Evolutionary conservation across 2,797 vertebrate species (phyloP).

Genomic region (Liasis olivaceus): DNA sequence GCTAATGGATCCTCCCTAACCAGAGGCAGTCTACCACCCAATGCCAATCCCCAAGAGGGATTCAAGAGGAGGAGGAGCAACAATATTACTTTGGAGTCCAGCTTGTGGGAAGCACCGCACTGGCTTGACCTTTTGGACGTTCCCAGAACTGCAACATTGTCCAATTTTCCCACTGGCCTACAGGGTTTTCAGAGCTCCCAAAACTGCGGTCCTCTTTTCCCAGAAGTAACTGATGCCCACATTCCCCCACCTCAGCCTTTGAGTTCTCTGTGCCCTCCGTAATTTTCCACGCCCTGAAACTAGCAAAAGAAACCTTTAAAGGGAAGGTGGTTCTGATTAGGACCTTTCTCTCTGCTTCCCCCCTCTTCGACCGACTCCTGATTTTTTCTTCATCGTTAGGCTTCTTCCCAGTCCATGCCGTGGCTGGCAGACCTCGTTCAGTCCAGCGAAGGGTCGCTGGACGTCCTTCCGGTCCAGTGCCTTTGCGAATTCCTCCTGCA

Average conservation of each 20-base stretch:
- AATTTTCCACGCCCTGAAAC: background rate
- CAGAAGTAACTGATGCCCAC: background rate
- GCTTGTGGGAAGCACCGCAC: no score
- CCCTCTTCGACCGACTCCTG: no score
- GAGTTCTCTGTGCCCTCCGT: background rate
- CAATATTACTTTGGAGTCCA: no score
- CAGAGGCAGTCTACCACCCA: background rate
- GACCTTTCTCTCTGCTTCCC: no score
- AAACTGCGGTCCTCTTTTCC: background rate
- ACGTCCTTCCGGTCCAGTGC: conserved; percentile 96
- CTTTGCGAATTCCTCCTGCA: conserved; percentile 97
- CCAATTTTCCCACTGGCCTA: no score
- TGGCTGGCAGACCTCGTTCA: conserved; percentile 98
- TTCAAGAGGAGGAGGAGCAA: background rate
- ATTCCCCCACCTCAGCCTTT: background rate
- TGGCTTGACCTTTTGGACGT: no score
- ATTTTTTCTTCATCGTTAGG: conserved; percentile 69
- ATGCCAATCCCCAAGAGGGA: background rate
- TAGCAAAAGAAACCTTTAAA: background rate
- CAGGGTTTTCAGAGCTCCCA: background rate
- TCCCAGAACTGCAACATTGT: no score
- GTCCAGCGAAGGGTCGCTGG: conserved; percentile 96
- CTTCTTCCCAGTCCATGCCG: conserved; percentile 98
- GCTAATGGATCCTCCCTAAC: background rate
- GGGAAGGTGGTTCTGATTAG: no score